Conservation (phyloP, 37 sponge, comb jelly and placozoan genomes). For the Petrosia ficiformis region DNA sequence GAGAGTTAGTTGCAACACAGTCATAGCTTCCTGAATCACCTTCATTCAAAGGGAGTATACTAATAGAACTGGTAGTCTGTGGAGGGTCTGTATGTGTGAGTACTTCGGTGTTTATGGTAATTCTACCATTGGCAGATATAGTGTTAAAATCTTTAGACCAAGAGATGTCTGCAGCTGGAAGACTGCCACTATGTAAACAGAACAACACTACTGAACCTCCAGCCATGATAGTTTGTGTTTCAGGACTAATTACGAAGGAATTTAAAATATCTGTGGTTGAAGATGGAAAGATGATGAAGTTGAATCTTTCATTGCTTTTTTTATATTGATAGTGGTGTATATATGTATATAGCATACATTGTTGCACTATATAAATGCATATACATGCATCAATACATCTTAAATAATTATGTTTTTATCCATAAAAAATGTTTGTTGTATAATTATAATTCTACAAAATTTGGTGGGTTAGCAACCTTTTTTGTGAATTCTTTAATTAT, state of each 20-base stretch:
- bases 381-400: no score
- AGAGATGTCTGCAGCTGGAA: conserved; percentile 50
- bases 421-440: no score
- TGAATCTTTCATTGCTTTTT: no score
- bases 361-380: no score
- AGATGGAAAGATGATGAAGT: not conserved
- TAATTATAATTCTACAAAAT: no score
- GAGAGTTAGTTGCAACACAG: conserved; percentile 43
- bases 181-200: conserved; percentile 61
- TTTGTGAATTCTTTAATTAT: no score
- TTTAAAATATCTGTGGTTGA: conserved; percentile 30
- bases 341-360: no score
- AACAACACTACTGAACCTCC: conserved; percentile 29
- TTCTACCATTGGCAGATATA: conserved; percentile 5
- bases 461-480: no score
- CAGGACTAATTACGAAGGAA: conserved; percentile 31
- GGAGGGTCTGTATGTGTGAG: conserved; percentile 19
- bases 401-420: no score
- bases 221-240: conserved; percentile 31
- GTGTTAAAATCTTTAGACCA: conserved; percentile 37
- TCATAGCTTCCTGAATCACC: conserved; percentile 36
- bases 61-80: conserved; percentile 46
- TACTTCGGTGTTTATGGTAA: conserved; percentile 8
- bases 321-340: no score
- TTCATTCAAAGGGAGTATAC: conserved; percentile 1